Conservation (phyloP, 1,140 invertebrate species). For the Sitophilus oryzae region DNA sequence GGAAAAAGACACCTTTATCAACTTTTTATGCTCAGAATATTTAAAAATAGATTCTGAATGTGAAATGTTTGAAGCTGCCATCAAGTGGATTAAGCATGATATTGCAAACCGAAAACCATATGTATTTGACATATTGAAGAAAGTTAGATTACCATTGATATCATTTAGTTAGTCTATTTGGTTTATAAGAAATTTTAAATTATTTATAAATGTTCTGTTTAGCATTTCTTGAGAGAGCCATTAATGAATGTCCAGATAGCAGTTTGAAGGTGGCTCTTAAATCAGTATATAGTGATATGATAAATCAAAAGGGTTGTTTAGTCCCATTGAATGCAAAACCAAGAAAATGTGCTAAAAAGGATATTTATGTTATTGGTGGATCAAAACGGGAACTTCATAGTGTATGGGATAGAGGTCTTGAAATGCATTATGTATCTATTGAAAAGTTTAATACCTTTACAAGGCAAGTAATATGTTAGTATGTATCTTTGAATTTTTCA, state of each 20-base stretch:
- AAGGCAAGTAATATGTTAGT: conserved; percentile 52
- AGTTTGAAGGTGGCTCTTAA: conserved; percentile 74
- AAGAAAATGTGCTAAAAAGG: conserved; percentile 75
- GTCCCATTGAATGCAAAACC: conserved; percentile 72
- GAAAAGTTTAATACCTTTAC: conserved; percentile 75
- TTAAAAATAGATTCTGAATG: conserved; percentile 87
- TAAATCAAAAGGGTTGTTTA: conserved; percentile 68
- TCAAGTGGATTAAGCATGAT: conserved; percentile 86
- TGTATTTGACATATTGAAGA: conserved; percentile 80
- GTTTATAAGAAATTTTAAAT: background rate
- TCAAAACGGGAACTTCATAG: conserved; percentile 73
- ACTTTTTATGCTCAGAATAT: conserved; percentile 80
- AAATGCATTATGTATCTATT: conserved; percentile 71
- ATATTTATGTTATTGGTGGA: conserved; percentile 86
- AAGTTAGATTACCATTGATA: conserved; percentile 80
- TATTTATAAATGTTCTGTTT: conserved; percentile 13
- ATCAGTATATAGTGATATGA: conserved; percentile 76
- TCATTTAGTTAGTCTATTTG: conserved; percentile 53
- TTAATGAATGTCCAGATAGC: conserved; percentile 74
- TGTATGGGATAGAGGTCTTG: conserved; percentile 53
- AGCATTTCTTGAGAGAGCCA: conserved; percentile 71
- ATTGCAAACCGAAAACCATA: conserved; percentile 70
- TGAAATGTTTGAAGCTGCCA: conserved; percentile 85
- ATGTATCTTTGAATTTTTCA: too few species aligned
- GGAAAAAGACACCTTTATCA: conserved; percentile 71